Base-by-base conservation (phyloP, 2,113 vertebrate genomes). In the Oreochromis tanganicae region DNA sequence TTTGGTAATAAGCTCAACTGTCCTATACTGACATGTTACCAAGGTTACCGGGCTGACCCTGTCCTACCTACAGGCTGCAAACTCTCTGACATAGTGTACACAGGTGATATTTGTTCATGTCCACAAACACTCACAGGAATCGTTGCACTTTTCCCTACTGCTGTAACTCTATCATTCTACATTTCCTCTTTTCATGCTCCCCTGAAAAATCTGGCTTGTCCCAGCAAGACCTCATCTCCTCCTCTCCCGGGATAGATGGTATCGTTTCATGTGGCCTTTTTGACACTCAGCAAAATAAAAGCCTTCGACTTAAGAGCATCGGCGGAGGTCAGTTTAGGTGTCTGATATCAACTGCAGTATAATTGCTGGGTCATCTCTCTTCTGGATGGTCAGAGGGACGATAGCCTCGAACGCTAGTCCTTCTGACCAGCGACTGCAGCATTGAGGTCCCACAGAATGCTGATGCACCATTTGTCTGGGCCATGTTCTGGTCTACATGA, bases 391-490 rank as follows among this genome's bases (percentile, higher is more conserved):
- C 85, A 78, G 27, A 43, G 59, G 13, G 86, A 88, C 56, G 41
- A 66, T 13, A 83, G 83, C 71, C 61, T 85, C 36, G 11, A 85
- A 89, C 54, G 56, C 46, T 68, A 81, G 66, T 82, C 56, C 32
- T 27, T 4, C 32, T 85, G 89, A 78, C 88, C 83, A 55, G 86
- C 14, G 9, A 27, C 57, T 17, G 27, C 86, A 52, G 57, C 14
- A 7, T 24, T 13, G 54, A 82, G 92, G 94, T 93, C 85, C 89
- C 52, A 9, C 85, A 96, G 96, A 98, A 95, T 97, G 97, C 97
- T 98, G 97, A 98, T 97, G 97, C 96, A 96, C 96, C 94, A 92
- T 96, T 96, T 97, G 97, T 97, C 97, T 95, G 94, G 95, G 95
- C 95, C 61, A 80, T 87, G 81, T 93, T 93, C 88, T 89, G 91